Evolutionary conservation across 2,797 vertebrate species (phyloP).

Genomic region (Mormyrus hasselquistii): DNA sequence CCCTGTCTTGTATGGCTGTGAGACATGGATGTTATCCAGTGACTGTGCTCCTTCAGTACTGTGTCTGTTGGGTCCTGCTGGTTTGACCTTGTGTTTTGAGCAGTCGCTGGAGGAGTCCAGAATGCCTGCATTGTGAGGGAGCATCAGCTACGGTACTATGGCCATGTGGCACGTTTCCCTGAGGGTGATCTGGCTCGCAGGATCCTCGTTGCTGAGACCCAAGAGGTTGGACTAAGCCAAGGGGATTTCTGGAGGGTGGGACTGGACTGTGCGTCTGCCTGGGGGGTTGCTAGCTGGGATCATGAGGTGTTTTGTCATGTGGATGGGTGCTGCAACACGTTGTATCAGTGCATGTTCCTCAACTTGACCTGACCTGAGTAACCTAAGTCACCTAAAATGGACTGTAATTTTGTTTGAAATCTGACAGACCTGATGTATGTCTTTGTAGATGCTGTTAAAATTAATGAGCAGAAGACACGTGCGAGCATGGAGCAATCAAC

Average conservation of each 20-base stretch:
- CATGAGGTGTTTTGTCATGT: not conserved
- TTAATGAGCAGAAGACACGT: slow-evolving; percentile 32
- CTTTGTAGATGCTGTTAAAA: slow-evolving; percentile 28
- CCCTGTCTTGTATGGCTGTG: too few species aligned
- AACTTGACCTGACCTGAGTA: not conserved
- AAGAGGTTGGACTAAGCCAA: not conserved
- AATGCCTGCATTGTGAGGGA: too few species aligned
- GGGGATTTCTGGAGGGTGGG: not conserved
- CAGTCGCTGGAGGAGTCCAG: too few species aligned
- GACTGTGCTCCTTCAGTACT: too few species aligned
- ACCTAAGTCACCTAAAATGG: not conserved
- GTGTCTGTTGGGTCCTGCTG: too few species aligned
- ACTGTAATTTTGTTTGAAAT: not conserved
- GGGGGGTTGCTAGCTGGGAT: not conserved
- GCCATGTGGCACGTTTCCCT: not conserved
- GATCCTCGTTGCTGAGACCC: not conserved
- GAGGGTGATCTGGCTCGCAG: not conserved
- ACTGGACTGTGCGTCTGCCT: not conserved
- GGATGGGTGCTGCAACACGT: not conserved
- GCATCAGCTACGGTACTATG: too few species aligned
- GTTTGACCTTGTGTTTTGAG: too few species aligned
- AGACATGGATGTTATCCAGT: too few species aligned
- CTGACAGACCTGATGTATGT: not conserved
- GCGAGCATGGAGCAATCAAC: slow-evolving; percentile 35
- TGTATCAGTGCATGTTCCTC: not conserved